These are phyloP conservation scores for Burhinus bistriatus DNA, from an alignment of 2,113 vertebrate genomes.

Conservation along the genomic window DNA sequence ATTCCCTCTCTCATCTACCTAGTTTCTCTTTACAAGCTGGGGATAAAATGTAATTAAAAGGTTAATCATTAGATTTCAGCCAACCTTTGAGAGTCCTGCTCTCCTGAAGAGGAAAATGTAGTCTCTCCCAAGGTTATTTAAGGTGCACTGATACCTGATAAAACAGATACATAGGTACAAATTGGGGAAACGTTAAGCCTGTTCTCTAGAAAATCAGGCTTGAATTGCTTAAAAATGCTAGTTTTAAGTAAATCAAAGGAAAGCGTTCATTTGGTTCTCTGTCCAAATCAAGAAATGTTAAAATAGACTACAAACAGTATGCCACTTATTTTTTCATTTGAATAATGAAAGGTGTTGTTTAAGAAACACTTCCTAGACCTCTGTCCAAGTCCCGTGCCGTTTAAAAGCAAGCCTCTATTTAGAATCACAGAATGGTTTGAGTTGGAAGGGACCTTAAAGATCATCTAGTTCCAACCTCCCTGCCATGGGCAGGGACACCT, in stretches of 20 bases:
- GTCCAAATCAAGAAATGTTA: background rate
- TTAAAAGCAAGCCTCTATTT: background rate
- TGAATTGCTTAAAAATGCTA: background rate
- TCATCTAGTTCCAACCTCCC: background rate
- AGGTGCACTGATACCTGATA: background rate
- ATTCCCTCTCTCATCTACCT: background rate
- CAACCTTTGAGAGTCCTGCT: background rate
- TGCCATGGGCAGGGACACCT: background rate
- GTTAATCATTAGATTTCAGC: background rate
- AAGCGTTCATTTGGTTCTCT: background rate
- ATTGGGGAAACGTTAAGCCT: background rate
- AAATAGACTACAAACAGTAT: background rate
- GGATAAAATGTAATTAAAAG: background rate
- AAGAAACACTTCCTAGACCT: background rate
- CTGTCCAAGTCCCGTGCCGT: background rate
- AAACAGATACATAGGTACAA: background rate
- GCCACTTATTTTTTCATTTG: background rate
- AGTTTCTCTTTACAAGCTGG: background rate
- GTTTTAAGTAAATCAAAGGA: background rate
- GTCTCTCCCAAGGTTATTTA: background rate
- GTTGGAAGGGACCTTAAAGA: background rate
- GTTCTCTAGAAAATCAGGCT: background rate
- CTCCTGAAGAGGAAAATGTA: background rate
- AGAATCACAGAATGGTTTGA: background rate
- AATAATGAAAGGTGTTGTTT: background rate